Evolutionary conservation across 2,888 invertebrate genomes (phyloP), one percentile per base, ranked within the genome.

Genomic region (Acronicta leporina): DNA sequence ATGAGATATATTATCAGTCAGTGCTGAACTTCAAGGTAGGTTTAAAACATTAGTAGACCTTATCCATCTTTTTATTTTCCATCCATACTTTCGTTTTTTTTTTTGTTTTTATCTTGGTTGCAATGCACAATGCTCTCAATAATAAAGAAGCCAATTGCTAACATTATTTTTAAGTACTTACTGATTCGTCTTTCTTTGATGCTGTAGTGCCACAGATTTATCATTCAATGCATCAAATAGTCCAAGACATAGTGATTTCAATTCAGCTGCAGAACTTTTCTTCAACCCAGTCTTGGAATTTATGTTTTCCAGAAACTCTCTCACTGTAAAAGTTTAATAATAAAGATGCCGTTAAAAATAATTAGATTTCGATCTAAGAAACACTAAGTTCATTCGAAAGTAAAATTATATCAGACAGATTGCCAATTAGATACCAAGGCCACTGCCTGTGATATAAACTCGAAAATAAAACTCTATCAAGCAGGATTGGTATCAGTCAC

Each of bases 151-250:
- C 6, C 38, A 11, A 13, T 4, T 35, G 13, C 13, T 5, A 38
- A n/a, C 6, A 9, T 45, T 11, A n/a, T 16, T 33, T 13, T 7
- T 11, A 0, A 30, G 15, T 51, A 83, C 91, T 84, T 94, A 97
- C 97, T 96, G 97, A 88, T 98, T 98, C 6, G 98, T 97, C 90
- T 97, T 97, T 80, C 97, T 96, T 80, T 98, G 98, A 91, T 98
- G 98, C 67, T 96, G 96, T 30, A 98, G 89, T 1, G 98, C 98
- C 61, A 97, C 94, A 49, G 97, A 97, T 90, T 98, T 98, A 84
- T 98, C 98, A 88, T 97, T 97, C 40, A 98, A 92, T 47, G 97
- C 96, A 85, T 98, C 98, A 77, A 98, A 94, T 41, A 98, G 90
- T 7, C 97, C 97, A 52, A 96, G 92, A 73, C 97, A 97, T 15